phyloP scores from a whole-genome alignment of 2,113 vertebrate genomes.

The Brachyistius frenatus region DNA sequence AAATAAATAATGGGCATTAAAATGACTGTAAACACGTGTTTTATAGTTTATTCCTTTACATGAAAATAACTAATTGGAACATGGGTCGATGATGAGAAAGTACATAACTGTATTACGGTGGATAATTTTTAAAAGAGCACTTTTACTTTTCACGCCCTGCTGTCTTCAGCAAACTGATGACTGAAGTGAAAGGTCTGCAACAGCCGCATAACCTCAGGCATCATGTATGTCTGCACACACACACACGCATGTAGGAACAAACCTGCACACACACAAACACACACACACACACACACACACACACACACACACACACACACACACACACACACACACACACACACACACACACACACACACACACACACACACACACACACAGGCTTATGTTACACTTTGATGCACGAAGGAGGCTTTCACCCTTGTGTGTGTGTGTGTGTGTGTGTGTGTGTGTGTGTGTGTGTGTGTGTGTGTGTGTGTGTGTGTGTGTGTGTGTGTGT shows the following conservation, averaged over 20 bases:
- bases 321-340: neutral
- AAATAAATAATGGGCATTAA: too few species aligned
- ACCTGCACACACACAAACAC: neutral
- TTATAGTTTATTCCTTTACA: too few species aligned
- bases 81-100: too few species aligned
- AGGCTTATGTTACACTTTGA: neutral
- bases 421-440: constrained; percentile 19
- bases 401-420: too few species aligned
- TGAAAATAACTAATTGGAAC: too few species aligned
- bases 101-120: too few species aligned
- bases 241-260: neutral
- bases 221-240: neutral
- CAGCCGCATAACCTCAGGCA: neutral
- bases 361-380: neutral
- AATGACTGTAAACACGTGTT: too few species aligned
- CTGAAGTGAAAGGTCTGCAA: neutral
- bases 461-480: constrained; percentile 10
- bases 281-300: neutral
- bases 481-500: constrained; percentile 15
- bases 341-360: neutral
- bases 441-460: neutral
- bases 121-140: too few species aligned
- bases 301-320: neutral
- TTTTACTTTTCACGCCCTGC: too few species aligned
- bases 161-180: neutral